phyloP scores from a whole-genome alignment of 2,888 invertebrate species.

The Drosophila engyochracea region DNA sequence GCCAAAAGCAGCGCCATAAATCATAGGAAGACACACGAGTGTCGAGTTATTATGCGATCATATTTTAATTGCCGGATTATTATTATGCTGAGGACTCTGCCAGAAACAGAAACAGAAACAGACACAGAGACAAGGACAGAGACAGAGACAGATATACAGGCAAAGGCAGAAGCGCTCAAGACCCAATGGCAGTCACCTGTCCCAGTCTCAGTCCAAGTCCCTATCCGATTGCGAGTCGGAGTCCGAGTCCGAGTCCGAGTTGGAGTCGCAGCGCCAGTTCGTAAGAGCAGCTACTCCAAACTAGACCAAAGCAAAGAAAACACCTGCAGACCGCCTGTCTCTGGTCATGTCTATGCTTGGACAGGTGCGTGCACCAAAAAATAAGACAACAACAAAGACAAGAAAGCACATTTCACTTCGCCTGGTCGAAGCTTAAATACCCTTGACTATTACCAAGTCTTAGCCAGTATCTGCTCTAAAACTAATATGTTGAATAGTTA shows the following conservation, averaged over 20 bases:
- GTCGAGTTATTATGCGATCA: conserved; percentile 81
- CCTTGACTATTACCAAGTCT: not conserved
- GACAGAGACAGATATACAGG: not conserved
- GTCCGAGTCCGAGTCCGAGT: conserved; percentile 17
- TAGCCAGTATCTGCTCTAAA: not conserved
- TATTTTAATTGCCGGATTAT: conserved; percentile 81
- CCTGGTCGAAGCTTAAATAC: conserved; percentile 29
- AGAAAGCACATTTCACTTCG: not conserved
- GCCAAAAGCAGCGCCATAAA: conserved; percentile 76
- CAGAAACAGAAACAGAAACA: conserved; percentile 3
- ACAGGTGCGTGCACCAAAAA: conserved; percentile 74
- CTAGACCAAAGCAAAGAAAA: conserved; percentile 75
- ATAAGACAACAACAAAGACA: conserved; percentile 33
- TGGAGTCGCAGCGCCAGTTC: conserved; percentile 6
- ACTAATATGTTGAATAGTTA: not conserved
- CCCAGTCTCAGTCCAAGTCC: conserved; percentile 17
- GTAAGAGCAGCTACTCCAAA: conserved; percentile 27
- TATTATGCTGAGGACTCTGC: conserved; percentile 71
- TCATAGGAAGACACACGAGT: conserved; percentile 80
- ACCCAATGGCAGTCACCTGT: conserved; percentile 2
- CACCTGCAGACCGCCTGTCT: conserved; percentile 82
- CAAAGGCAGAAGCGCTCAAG: conserved; percentile 16
- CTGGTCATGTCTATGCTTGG: conserved; percentile 68
- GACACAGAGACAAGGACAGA: conserved; percentile 2
- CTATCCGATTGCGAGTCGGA: not conserved